phyloP scores from a whole-genome alignment of 2,888 invertebrate species.

The Amorpha juglandis region DNA sequence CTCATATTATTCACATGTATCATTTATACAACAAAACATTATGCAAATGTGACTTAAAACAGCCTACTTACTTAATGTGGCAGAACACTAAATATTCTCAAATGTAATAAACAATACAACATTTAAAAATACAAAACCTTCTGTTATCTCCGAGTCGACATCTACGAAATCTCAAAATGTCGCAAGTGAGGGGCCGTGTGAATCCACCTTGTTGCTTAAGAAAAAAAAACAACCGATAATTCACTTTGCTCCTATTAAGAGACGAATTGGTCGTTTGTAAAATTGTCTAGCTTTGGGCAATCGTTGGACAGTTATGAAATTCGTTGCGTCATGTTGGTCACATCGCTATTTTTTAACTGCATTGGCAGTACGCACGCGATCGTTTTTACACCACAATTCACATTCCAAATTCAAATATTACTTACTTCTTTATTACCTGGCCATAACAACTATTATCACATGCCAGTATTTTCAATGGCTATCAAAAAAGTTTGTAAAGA shows the following conservation, averaged over 20 bases:
- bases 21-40: constrained; percentile 36
- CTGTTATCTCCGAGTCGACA: constrained; percentile 68
- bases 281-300: constrained; percentile 74
- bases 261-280: constrained; percentile 69
- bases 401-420: constrained; percentile 32
- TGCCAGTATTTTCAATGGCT: constrained; percentile 20
- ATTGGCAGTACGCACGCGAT: constrained; percentile 59
- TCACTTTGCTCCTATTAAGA: constrained; percentile 69
- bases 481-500: constrained; percentile 26
- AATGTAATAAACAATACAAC: constrained; percentile 67
- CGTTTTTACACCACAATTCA: constrained; percentile 49
- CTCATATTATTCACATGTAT: constrained; percentile 19
- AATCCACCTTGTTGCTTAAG: constrained; percentile 64
- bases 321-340: constrained; percentile 61
- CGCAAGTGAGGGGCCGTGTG: constrained; percentile 75
- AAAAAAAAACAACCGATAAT: constrained; percentile 66
- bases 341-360: constrained; percentile 56
- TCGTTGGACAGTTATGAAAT: constrained; percentile 68
- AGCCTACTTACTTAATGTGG: constrained; percentile 20
- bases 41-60: constrained; percentile 34
- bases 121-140: constrained; percentile 75
- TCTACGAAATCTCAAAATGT: constrained; percentile 70
- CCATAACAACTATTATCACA: constrained; percentile 22
- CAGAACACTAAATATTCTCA: constrained; percentile 21
- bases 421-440: constrained; percentile 12